These are phyloP conservation scores for Peucedramus taeniatus DNA, from an alignment of 2,113 vertebrate species.

Conservation along the genomic window DNA sequence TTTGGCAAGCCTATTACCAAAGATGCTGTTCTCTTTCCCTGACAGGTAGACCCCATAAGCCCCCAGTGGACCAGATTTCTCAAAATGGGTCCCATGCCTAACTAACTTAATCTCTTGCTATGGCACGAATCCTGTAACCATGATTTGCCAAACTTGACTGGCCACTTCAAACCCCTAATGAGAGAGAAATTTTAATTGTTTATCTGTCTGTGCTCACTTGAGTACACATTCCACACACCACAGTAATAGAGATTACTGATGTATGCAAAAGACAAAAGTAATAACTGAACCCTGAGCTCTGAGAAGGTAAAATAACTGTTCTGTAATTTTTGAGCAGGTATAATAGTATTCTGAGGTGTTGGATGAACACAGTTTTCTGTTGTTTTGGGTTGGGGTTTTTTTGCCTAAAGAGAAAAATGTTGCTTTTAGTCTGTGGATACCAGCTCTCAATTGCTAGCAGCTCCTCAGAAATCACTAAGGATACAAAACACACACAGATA, in stretches of 20 bases:
- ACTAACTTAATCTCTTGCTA: background rate
- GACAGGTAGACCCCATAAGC: background rate
- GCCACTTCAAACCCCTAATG: background rate
- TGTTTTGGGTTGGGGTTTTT: background rate
- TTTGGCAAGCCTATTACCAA: background rate
- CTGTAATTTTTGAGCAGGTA: background rate
- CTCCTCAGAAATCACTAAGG: background rate
- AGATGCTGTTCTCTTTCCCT: background rate
- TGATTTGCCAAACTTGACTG: background rate
- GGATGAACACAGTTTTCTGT: background rate
- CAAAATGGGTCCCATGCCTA: background rate
- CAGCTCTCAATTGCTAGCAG: background rate
- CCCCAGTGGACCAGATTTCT: background rate
- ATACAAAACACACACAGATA: background rate
- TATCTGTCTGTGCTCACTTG: background rate
- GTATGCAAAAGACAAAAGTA: background rate
- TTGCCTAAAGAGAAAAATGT: background rate
- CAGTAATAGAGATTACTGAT: background rate
- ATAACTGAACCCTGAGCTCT: background rate
- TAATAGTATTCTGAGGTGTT: background rate
- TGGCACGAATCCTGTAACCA: background rate
- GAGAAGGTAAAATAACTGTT: background rate
- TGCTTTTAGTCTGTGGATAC: background rate
- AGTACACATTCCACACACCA: background rate
- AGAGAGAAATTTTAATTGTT: background rate